phyloP scores from a whole-genome alignment of 2,888 invertebrate species.

The Macaria liturata region DNA sequence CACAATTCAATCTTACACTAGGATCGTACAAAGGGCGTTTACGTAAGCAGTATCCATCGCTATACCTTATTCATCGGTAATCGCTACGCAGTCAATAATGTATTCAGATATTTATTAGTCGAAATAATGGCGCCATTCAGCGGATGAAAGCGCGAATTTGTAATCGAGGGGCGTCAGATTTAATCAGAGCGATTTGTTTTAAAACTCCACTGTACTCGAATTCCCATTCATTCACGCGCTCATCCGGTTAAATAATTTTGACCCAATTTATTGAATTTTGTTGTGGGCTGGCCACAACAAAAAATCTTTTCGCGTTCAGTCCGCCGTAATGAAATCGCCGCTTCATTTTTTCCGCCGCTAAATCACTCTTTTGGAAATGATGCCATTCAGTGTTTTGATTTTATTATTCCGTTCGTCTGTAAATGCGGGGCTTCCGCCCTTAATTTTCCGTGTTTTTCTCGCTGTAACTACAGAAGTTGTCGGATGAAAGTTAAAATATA shows the following conservation, averaged over 20 bases:
- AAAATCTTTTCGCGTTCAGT: conserved; percentile 36
- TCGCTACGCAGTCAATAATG: conserved; percentile 22
- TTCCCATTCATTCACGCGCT: conserved; percentile 32
- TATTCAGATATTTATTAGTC: conserved; percentile 23
- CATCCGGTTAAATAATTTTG: conserved; percentile 40
- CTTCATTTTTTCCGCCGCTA: conserved; percentile 25
- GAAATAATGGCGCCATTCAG: conserved; percentile 20
- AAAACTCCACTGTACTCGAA: conserved; percentile 21
- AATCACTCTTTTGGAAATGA: conserved; percentile 30
- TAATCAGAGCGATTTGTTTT: conserved; percentile 32
- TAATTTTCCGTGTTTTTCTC: conserved; percentile 8
- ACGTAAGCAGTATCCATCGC: conserved; percentile 15
- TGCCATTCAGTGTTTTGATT: conserved; percentile 27
- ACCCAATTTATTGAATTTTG: conserved; percentile 40
- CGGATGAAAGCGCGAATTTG: conserved; percentile 25
- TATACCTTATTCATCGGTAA: conserved; percentile 22
- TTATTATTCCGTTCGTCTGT: conserved; percentile 18
- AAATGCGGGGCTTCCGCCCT: conserved; percentile 9
- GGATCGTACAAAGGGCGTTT: conserved; percentile 21
- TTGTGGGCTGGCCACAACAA: conserved; percentile 32
- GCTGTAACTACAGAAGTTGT: conserved; percentile 7
- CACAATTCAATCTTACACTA: conserved; percentile 17
- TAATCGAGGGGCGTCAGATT: conserved; percentile 28
- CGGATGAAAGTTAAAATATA: conserved; percentile 14
- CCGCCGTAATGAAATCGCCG: conserved; percentile 28